Percentiles rank a stretch among this genome's conserved stretches.
Evolutionary conservation across 1,140 invertebrate genomes (phyloP).

Genomic region (Drosophila bipectinata): DNA sequence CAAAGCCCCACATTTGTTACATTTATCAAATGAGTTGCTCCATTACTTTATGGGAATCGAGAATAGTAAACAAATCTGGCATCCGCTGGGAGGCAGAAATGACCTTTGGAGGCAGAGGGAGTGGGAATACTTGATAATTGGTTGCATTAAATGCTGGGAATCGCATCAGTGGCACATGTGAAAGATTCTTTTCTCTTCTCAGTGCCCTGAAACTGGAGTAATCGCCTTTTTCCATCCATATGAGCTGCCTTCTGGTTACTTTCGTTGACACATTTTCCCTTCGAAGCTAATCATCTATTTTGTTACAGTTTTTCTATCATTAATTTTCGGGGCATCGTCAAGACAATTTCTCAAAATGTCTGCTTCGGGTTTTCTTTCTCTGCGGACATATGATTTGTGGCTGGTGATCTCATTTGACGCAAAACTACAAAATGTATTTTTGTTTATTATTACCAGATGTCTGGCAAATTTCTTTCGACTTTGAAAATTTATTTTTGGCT

Average conservation of each 20-base stretch:
- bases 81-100: constrained; percentile 23
- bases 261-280: constrained; percentile 72
- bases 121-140: constrained; percentile 26
- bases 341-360: constrained; percentile 27
- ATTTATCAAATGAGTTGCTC: constrained; percentile 62
- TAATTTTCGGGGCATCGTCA: constrained; percentile 23
- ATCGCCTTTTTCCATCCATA: constrained; percentile 33
- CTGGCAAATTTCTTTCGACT: constrained; percentile 41
- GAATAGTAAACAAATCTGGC: constrained; percentile 43
- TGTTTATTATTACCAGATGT: constrained; percentile 70
- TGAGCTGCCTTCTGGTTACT: constrained; percentile 49
- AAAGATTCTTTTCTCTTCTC: constrained; percentile 16
- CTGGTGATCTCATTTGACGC: constrained; percentile 68
- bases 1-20: constrained; percentile 52
- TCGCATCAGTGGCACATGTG: not conserved
- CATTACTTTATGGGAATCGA: constrained; percentile 32
- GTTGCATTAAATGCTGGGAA: constrained; percentile 30
- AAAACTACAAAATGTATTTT: constrained; percentile 52
- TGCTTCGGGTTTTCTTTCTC: constrained; percentile 36
- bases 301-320: constrained; percentile 36
- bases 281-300: constrained; percentile 57
- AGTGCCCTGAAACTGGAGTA: constrained; percentile 35
- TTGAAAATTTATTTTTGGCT: constrained; percentile 36
- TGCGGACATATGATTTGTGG: constrained; percentile 35
- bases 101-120: constrained; percentile 26